Evolutionary conservation across 2,113 vertebrate genomes (phyloP), one percentile per base, ranked within the genome.

Genomic region (Dunckerocampus dactyliophorus): DNA sequence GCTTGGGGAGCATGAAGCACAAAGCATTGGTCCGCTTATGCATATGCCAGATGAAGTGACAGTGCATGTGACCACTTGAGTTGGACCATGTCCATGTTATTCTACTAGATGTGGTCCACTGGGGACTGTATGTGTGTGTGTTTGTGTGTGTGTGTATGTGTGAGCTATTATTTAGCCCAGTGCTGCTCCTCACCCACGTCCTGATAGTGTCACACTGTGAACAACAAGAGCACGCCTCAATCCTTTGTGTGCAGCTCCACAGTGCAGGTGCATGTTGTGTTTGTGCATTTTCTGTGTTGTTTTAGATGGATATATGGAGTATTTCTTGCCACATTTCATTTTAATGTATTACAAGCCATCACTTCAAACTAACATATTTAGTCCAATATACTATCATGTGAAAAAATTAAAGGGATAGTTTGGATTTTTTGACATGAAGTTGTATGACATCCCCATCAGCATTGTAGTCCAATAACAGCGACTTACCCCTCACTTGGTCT

Each of bases 191-290:
- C 34, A 56, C 24, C 61, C 72, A n/a, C 70, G 57, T 72, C 10
- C 9, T 54, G 62, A 74, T 53, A 72, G 42, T 76, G 74, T 80
- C 75, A 82, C 72, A 78, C 67, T 81, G 72, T 71, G 71, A 62
- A 76, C 71, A 82, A 75, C 73, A 39, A 62, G 63, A 85, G 65
- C 71, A 59, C 10, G 61, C 61, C 76, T 67, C 54, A 21, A 82
- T 12, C 64, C 74, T 85, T 87, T 89, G 84, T 89, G 77, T 77
- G 72, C 20, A 51, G 87, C 88, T 89, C 87, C 83, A 78, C 79
- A 77, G 80, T 71, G 61, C 63, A 55, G 70, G 68, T 76, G 37
- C 19, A 51, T 51, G 50, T 24, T 56, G 24, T 28, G 2, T 28
- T 34, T 69, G 21, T 71, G 57, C 60, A 63, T 71, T 72, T 12